These are phyloP conservation scores for Nothocercus julius DNA, from an alignment of 2,113 vertebrate genomes.

Conservation along the genomic window DNA sequence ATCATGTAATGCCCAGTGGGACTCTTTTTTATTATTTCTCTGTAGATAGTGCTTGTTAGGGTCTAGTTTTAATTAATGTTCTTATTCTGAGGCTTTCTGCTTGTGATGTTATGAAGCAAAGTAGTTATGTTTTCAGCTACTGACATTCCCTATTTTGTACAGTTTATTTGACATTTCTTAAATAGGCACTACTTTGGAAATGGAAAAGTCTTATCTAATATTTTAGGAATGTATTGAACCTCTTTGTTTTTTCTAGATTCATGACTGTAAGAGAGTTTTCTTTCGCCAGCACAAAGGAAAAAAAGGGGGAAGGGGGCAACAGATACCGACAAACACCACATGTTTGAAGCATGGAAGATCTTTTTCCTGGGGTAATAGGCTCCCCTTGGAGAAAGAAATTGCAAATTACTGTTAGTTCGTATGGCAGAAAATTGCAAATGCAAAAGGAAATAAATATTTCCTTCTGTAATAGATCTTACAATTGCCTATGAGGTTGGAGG, in stretches of 20 bases:
- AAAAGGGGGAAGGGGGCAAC: not conserved
- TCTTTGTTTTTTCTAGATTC: not conserved
- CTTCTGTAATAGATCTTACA: slow-evolving; percentile 36
- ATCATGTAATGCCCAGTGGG: fast-evolving
- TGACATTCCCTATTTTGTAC: not conserved
- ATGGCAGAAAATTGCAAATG: slow-evolving; percentile 64
- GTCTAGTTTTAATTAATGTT: not conserved
- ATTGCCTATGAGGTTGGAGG: slow-evolving; percentile 18
- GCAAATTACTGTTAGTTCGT: slow-evolving; percentile 58
- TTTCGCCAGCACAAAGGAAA: not conserved
- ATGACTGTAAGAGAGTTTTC: not conserved
- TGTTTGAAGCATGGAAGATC: not conserved
- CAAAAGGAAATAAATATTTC: slow-evolving; percentile 62
- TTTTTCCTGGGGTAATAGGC: slow-evolving; percentile 43
- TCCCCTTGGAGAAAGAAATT: slow-evolving; percentile 69
- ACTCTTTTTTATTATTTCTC: not conserved
- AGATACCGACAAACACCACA: not conserved
- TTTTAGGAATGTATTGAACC: not conserved
- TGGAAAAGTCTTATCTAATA: not conserved
- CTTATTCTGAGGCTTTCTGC: not conserved
- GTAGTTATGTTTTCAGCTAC: not conserved
- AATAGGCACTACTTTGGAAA: not conserved
- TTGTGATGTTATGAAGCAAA: not conserved
- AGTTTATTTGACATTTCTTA: not conserved
- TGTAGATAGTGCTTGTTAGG: not conserved